Base-by-base conservation (phyloP, 2,113 vertebrate species). In the Castor canadensis region DNA sequence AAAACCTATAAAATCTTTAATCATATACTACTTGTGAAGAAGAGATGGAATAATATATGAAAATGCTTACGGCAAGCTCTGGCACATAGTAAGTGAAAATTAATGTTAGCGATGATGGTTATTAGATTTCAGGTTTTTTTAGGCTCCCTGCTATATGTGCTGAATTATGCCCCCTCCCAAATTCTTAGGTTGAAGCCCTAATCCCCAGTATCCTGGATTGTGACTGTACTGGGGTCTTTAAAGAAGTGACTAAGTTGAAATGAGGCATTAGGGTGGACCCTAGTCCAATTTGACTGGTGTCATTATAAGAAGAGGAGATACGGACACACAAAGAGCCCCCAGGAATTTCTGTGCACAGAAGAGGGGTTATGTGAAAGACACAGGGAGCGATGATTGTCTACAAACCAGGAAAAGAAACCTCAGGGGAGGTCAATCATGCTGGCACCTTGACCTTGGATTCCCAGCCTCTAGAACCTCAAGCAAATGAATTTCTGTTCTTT, bases 311-410 rank as follows among this genome's bases (percentile, higher is more conserved):
- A 9, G 9, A 86, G 20, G 49, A 9, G 60, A 49, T 13, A 4
- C 35, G 66, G 40, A 87, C 30, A 49, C 40, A 6, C 9, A 52
- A 6, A 45, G 35, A 40, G n/a, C n/a, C 15, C 26, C 15, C 11
- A 45, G 12, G 38, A 11, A 15, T 19, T 11, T 20, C 16, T 9
- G 12, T n/a, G 3, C 66, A 52, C 4, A 11, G 49, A 83, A 24
- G 8, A 40, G 12, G 28, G 8, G 9, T 24, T 19, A 38, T 0
- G 1, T 0, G 35, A n/a, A 58, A 7, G 32, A 81, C 10, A 11
- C 13, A 13, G 69, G 45, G 67, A 49, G 32, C 9, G 17, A 28
- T 9, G 2, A 30, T 24, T 10, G 11, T n/a, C 22, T n/a, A 38
- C 19, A 88, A 60, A 17, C 16, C 85, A 58, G 49, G 67, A n/a